phyloP scores from a whole-genome alignment of 2,113 vertebrate genomes.

The Cyrtonyx montezumae region DNA sequence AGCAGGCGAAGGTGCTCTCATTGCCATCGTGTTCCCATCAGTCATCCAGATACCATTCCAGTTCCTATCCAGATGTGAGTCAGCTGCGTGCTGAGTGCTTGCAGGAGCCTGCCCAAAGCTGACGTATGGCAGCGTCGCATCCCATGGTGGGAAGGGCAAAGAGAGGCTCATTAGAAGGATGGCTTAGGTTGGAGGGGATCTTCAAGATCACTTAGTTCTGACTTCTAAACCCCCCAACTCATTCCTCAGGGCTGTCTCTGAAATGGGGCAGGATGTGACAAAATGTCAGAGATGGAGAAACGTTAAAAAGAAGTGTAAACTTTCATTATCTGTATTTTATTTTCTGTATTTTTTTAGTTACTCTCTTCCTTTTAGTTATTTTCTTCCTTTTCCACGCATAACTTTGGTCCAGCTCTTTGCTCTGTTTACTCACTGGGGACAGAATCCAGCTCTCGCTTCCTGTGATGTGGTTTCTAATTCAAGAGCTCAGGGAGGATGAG shows the following conservation, averaged over 20 bases:
- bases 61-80: fast-evolving
- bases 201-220: too few species aligned
- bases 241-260: neutral
- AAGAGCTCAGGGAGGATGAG: neutral
- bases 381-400: neutral
- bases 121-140: fast-evolving
- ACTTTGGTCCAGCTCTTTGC: neutral
- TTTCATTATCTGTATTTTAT: neutral
- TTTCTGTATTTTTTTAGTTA: neutral
- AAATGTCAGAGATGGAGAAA: neutral
- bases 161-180: neutral
- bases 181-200: too few species aligned
- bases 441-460: fast-evolving
- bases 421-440: neutral
- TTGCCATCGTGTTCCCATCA: neutral
- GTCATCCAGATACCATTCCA: neutral
- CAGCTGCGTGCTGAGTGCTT: fast-evolving
- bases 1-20: fast-evolving
- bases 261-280: neutral
- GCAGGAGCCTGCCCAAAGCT: fast-evolving
- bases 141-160: neutral
- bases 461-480: neutral
- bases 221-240: too few species aligned
- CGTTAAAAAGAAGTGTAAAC: neutral
- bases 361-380: neutral